Conservation (phyloP, 2,113 vertebrate genomes). For the Alectura lathami region DNA sequence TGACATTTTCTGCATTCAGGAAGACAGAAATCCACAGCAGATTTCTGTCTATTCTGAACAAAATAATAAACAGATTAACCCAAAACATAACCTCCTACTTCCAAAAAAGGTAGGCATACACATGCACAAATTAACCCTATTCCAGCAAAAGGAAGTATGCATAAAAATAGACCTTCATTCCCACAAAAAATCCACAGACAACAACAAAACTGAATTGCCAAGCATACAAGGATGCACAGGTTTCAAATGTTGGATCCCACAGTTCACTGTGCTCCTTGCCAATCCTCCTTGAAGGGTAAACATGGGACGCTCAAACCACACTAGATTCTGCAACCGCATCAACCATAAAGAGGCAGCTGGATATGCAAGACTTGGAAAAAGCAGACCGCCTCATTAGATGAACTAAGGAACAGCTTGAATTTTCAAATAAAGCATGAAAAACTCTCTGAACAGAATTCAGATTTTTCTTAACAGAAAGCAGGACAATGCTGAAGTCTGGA, state of each 20-base stretch:
- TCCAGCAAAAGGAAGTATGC: not conserved
- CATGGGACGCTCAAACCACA: not conserved
- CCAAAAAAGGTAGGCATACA: not conserved
- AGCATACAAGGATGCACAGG: not conserved
- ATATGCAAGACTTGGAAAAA: not conserved
- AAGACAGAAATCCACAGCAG: not conserved
- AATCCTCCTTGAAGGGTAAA: not conserved
- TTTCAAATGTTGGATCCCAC: not conserved
- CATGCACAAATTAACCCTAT: not conserved
- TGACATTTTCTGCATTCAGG: not conserved
- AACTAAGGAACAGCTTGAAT: not conserved
- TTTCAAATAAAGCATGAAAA: not conserved
- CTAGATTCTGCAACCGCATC: not conserved
- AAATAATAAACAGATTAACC: not conserved
- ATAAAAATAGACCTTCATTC: not conserved
- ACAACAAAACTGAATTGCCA: not conserved
- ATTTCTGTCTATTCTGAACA: not conserved
- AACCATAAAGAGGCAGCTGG: not conserved
- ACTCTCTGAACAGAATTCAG: not conserved
- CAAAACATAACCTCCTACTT: not conserved
- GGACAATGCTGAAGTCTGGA: not conserved
- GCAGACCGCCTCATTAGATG: fast-evolving
- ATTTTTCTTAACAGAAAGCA: not conserved
- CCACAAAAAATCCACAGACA: not conserved
- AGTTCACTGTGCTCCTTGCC: not conserved